Conservation (phyloP, 2,113 vertebrate genomes). For the Suricata suricatta region DNA sequence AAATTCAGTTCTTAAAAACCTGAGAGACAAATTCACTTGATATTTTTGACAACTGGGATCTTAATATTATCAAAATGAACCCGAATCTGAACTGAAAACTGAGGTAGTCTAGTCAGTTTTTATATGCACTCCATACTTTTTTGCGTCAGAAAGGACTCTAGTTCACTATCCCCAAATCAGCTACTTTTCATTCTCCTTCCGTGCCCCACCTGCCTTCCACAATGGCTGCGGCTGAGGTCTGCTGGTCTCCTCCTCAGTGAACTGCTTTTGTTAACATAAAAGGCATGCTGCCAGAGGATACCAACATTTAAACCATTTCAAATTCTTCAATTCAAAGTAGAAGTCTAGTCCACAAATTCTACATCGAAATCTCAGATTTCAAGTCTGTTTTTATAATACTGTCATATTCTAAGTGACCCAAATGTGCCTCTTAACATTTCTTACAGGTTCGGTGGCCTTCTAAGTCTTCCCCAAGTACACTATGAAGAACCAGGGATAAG, state of each 20-base stretch:
- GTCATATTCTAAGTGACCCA: slow-evolving; percentile 65
- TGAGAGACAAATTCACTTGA: slow-evolving; percentile 70
- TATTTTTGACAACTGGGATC: slow-evolving; percentile 42
- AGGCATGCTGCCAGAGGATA: background rate
- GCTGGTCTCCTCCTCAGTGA: background rate
- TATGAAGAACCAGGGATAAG: slow-evolving; percentile 44
- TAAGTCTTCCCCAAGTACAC: background rate
- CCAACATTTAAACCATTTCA: background rate
- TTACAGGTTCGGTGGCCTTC: background rate
- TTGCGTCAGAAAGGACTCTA: background rate
- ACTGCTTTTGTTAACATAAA: background rate
- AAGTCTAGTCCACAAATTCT: slow-evolving; percentile 47
- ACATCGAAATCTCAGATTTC: slow-evolving; percentile 60
- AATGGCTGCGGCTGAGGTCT: background rate
- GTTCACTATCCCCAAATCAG: background rate
- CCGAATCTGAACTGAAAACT: slow-evolving; percentile 70
- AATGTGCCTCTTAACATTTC: slow-evolving; percentile 25
- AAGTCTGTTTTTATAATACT: slow-evolving; percentile 68
- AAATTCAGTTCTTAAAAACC: slow-evolving; percentile 79
- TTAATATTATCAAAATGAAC: slow-evolving; percentile 66
- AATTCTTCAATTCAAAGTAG: slow-evolving; percentile 49
- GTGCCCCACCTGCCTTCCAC: background rate
- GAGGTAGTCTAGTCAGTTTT: slow-evolving; percentile 82
- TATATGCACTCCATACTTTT: slow-evolving; percentile 36
- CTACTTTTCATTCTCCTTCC: too few species aligned